Evolutionary conservation across 2,888 invertebrate species (phyloP).

Genomic region (Furcula furcula): DNA sequence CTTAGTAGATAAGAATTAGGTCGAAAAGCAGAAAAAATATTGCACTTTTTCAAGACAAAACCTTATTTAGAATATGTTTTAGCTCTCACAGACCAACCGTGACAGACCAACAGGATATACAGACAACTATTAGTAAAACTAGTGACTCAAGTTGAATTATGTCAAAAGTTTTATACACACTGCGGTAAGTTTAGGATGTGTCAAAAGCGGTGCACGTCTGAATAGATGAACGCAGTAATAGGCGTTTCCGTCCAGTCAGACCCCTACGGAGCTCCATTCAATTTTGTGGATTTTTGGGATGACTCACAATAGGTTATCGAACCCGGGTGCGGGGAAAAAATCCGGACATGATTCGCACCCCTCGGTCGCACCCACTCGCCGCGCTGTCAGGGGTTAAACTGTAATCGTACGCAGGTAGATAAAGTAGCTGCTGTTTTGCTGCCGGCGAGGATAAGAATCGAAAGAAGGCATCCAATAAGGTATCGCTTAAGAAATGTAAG

Average conservation of each 20-base stretch:
- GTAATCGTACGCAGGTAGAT: constrained; percentile 24
- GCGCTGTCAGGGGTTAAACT: constrained; percentile 2
- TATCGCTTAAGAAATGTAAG: too few species aligned
- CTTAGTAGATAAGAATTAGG: too few species aligned
- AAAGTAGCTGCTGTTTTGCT: not conserved
- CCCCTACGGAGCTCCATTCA: constrained; percentile 7
- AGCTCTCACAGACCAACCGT: too few species aligned
- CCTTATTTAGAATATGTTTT: too few species aligned
- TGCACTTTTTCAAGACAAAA: too few species aligned
- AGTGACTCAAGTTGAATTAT: too few species aligned
- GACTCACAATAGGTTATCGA: constrained; percentile 44
- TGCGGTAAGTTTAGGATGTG: not conserved
- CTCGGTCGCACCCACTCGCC: constrained; percentile 23
- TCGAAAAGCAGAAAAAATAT: too few species aligned
- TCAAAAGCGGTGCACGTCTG: not conserved
- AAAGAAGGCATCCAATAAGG: too few species aligned
- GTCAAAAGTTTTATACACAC: too few species aligned
- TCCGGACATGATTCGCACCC: constrained; percentile 26
- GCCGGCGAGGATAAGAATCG: not conserved
- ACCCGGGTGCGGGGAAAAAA: constrained; percentile 27
- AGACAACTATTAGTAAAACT: too few species aligned
- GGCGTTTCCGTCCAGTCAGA: constrained; percentile 22
- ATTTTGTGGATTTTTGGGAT: constrained; percentile 40
- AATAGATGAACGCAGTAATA: constrained; percentile 14
- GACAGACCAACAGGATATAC: too few species aligned